Evolutionary conservation across 2,797 vertebrate species (phyloP).

Genomic region (Syngnathus rostellatus): DNA sequence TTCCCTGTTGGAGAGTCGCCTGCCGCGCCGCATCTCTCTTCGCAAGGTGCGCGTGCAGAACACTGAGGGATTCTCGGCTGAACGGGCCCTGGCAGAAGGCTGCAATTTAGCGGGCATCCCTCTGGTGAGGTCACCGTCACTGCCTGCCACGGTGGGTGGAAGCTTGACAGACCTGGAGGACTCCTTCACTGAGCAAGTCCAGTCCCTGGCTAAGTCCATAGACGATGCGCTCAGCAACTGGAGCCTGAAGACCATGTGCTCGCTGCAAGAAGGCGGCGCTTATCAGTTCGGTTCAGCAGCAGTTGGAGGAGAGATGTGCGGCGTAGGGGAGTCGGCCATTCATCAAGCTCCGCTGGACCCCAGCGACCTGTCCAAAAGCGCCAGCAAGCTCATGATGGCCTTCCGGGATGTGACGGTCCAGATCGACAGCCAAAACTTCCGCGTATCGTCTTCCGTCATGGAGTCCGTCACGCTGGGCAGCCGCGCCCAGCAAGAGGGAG

Average conservation of each 20-base stretch:
- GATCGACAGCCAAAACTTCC: slow-evolving; percentile 91
- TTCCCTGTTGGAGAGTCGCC: slow-evolving; percentile 91
- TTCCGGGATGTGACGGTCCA: slow-evolving; percentile 95
- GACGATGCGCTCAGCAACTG: slow-evolving; percentile 97
- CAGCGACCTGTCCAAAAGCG: slow-evolving; percentile 75
- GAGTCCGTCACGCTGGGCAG: slow-evolving; percentile 84
- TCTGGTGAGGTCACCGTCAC: slow-evolving; percentile 83
- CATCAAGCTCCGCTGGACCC: slow-evolving; percentile 60
- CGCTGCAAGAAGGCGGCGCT: slow-evolving; percentile 83
- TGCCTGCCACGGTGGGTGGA: slow-evolving; percentile 83
- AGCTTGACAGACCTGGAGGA: slow-evolving; percentile 92
- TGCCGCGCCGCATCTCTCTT: slow-evolving; percentile 91
- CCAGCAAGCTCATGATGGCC: slow-evolving; percentile 96
- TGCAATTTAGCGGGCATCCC: slow-evolving; percentile 85
- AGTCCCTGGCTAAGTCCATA: slow-evolving; percentile 95
- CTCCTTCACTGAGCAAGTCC: slow-evolving; percentile 96
- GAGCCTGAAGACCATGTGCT: slow-evolving; percentile 97
- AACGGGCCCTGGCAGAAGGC: slow-evolving; percentile 88
- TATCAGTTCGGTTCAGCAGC: slow-evolving; percentile 77
- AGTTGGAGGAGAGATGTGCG: slow-evolving; percentile 53
- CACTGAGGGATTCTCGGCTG: slow-evolving; percentile 81
- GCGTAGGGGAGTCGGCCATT: slow-evolving; percentile 46
- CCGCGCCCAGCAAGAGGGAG: slow-evolving; percentile 65
- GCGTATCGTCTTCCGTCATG: slow-evolving; percentile 83
- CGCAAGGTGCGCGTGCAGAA: slow-evolving; percentile 86